Base-by-base conservation (phyloP, 2,797 vertebrate genomes). In the Muscicapa comitata region DNA sequence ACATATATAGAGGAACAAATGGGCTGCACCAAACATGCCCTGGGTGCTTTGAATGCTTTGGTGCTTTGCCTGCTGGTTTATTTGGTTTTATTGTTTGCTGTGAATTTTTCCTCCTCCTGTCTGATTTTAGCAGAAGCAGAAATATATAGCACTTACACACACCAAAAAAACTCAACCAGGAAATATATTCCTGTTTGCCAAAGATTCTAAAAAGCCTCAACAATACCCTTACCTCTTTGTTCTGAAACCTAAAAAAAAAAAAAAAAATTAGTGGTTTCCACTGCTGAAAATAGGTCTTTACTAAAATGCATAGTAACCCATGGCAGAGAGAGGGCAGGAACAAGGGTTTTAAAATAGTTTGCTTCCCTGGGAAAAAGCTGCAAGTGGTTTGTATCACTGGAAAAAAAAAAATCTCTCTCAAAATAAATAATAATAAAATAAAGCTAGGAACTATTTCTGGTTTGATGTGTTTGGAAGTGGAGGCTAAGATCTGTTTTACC, bases 261-360 rank as follows among this genome's bases (percentile, higher is more conserved):
- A 33, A 57, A 62, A 78, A n/a, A 45, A 67, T 48, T 31, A 50
- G 65, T 88, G 51, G 81, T 28, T 87, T 94, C 76, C 79, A 26
- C 50, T 79, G 21, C 88, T 87, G 80, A 92, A 94, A 89, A 94
- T 83, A 92, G 38, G 6, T 65, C 54, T 76, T 73, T 73, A 45
- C 66, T 81, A 37, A 95, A 94, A 68, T 68, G 72, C 24, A 55
- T 51, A 45, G 43, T 70, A 88, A 90, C 67, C 58, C 35, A 7
- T 54, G 42, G 67, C 26, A 63, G 51, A 25, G 25, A 82, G 55
- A 47, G 43, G 42, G 37, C 6, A 31, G 51, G 48, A 57, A 3
- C 71, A 89, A 92, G 38, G 73, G 35, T 68, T 92, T 83, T 83
- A 74, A 96, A 96, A 95, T 92, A 95, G 89, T 70, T 89, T 72